phyloP scores from a whole-genome alignment of 2,113 vertebrate species.

The Clinocottus analis region DNA sequence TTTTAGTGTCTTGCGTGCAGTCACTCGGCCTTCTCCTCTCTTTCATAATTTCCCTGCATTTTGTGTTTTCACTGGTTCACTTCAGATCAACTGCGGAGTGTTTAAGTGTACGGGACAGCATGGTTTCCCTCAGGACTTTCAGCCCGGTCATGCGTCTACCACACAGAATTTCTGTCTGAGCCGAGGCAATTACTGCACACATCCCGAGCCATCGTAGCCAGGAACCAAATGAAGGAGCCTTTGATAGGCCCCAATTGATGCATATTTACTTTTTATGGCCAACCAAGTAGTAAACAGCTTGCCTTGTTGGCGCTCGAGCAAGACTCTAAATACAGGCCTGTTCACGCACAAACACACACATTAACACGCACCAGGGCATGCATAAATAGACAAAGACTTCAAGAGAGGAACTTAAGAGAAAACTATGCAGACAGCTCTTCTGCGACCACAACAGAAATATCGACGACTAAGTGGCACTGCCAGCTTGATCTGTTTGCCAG shows the following conservation, averaged over 20 bases:
- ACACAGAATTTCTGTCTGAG: conserved; percentile 72
- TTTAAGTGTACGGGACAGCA: conserved; percentile 68
- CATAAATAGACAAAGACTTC: conserved; percentile 17
- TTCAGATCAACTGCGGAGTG: conserved; percentile 63
- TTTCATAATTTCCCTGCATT: conserved; percentile 55
- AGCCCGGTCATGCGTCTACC: conserved; percentile 53
- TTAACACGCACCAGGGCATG: conserved; percentile 10
- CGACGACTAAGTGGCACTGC: neutral
- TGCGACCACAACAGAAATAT: conserved; percentile 6
- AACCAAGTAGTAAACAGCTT: conserved; percentile 78
- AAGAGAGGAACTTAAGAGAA: neutral
- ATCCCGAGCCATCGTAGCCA: conserved; percentile 63
- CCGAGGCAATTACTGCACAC: conserved; percentile 67
- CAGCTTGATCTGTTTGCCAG: conserved; percentile 43
- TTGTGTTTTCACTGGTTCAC: conserved; percentile 43
- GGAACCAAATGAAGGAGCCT: conserved; percentile 74
- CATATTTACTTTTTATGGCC: conserved; percentile 80
- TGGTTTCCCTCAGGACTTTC: conserved; percentile 69
- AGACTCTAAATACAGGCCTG: conserved; percentile 62
- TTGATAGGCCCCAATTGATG: conserved; percentile 73
- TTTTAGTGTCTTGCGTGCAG: conserved; percentile 9
- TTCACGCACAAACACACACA: conserved; percentile 49
- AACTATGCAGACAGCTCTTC: neutral
- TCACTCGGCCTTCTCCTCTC: conserved; percentile 13
- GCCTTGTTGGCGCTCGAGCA: conserved; percentile 64